Evolutionary conservation across 1,140 invertebrate species (phyloP).

Genomic region (Himalopsyche phryganea): DNA sequence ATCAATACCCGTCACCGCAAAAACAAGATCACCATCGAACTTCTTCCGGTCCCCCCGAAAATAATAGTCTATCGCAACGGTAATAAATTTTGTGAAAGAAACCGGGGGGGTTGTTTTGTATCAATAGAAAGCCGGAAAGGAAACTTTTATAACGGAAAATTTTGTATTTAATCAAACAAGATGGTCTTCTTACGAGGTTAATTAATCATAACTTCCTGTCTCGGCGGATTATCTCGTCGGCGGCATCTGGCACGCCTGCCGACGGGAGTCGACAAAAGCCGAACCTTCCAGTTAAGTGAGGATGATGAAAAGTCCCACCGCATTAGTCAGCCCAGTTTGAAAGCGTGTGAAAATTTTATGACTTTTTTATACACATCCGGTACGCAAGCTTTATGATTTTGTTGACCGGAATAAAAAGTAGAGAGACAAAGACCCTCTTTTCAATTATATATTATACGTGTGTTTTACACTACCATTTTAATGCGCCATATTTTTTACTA

Average conservation of each 20-base stretch:
- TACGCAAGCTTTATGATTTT: background rate
- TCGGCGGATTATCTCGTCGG: slow-evolving; percentile 23
- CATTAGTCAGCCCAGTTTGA: slow-evolving; percentile 7
- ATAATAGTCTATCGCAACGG: slow-evolving; percentile 7
- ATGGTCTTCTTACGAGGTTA: slow-evolving; percentile 16
- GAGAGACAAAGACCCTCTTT: background rate
- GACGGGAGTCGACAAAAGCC: slow-evolving; percentile 1
- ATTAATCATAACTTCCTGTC: slow-evolving; percentile 33
- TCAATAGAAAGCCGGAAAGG: slow-evolving; percentile 3
- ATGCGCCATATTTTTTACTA: too few relatives aligned
- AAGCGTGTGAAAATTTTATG: slow-evolving; percentile 9
- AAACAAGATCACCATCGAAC: slow-evolving; percentile 1
- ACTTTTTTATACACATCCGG: slow-evolving; percentile 1
- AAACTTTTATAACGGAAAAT: slow-evolving; percentile 19
- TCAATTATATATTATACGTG: slow-evolving; percentile 3
- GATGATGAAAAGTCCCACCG: slow-evolving; percentile 10
- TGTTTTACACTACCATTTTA: slow-evolving; percentile 1
- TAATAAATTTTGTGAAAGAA: slow-evolving; percentile 6
- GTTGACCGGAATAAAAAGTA: background rate
- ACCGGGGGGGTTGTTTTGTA: background rate
- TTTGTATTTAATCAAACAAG: slow-evolving; percentile 29
- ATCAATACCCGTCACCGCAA: background rate
- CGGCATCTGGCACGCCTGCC: slow-evolving; percentile 1
- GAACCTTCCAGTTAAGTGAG: background rate
- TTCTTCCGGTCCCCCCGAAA: background rate